These are phyloP conservation scores for Siniperca obscura DNA, from an alignment of 2,797 vertebrate species.

Conservation along the genomic window DNA sequence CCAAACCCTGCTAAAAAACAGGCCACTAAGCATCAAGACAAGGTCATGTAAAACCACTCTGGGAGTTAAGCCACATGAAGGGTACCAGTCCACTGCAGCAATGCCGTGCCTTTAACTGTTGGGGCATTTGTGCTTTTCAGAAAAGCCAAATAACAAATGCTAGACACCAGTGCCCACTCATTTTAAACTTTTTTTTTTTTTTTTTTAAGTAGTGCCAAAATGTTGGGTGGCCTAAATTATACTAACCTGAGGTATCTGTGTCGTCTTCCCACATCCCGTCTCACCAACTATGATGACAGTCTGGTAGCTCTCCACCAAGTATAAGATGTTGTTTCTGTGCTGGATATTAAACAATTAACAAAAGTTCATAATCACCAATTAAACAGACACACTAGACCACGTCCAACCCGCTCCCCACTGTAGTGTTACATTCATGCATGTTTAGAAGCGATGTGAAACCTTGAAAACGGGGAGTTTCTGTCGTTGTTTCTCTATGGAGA, in stretches of 20 bases:
- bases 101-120: neutral
- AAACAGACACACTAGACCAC: neutral
- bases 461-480: conserved; percentile 98
- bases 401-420: neutral
- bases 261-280: conserved; percentile 98
- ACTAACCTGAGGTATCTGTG: conserved; percentile 95
- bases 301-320: conserved; percentile 95
- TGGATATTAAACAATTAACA: conserved; percentile 72
- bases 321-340: conserved; percentile 99
- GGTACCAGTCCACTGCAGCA: conserved; percentile 47
- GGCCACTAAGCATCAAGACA: conserved; percentile 60
- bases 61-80: conserved; percentile 36
- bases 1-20: conserved; percentile 38
- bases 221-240: neutral
- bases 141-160: neutral
- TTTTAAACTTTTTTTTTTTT: neutral
- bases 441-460: conserved; percentile 79
- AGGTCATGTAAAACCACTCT: conserved; percentile 58
- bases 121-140: neutral
- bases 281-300: conserved; percentile 97
- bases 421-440: neutral
- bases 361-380: neutral
- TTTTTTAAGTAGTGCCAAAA: neutral
- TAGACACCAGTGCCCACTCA: neutral
- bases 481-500: conserved; percentile 97